Evolutionary conservation across 2,888 invertebrate species (phyloP), one percentile per base, ranked within the genome.

Genomic region (Chymomyza fuscimana): DNA sequence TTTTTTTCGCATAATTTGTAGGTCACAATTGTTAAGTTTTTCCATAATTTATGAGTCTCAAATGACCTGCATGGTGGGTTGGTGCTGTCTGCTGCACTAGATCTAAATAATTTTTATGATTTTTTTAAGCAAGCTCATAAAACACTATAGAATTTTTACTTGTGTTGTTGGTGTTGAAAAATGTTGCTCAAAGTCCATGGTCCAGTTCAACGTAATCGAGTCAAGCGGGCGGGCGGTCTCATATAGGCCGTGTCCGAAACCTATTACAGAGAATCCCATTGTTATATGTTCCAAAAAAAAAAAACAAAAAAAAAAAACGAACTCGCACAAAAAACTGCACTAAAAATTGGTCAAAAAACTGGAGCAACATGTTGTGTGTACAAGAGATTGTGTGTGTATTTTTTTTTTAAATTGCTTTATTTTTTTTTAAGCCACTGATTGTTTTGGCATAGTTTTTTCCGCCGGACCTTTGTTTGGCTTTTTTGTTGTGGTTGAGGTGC

Each of bases 291-390:
- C 46, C 36, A 5, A 63, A 75, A 77, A 74, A 78, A 78, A 40
- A 5, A 63, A 75, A 77, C 74, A 78, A 78, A 40, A 5, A 65
- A 75, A 78, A 74, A 78, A 78, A 73, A 63, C 50, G 51, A 54
- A 15, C 61, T 25, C 3, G 9, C 69, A 89, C 82, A 90, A 89
- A 90, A 85, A 89, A 89, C 82, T 80, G 78, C 85, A 82, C 88
- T 89, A 87, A 88, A 89, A 88, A 89, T 82, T 87, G 89, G 88
- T 87, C 82, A 88, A 87, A 89, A 89, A 90, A 89, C 82, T 89
- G 69, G 89, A 86, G 80, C 77, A 81, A 70, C 65, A 54, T 74
- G 84, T 89, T 87, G 79, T 83, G 77, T 74, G 73, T 36, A 15
- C 32, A 40, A 15, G 19, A 19, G 46, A 19, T 22, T 32, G 6